Evolutionary conservation across 2,888 invertebrate species (phyloP), one percentile per base, ranked within the genome.

Genomic region (Sisyra terminalis): DNA sequence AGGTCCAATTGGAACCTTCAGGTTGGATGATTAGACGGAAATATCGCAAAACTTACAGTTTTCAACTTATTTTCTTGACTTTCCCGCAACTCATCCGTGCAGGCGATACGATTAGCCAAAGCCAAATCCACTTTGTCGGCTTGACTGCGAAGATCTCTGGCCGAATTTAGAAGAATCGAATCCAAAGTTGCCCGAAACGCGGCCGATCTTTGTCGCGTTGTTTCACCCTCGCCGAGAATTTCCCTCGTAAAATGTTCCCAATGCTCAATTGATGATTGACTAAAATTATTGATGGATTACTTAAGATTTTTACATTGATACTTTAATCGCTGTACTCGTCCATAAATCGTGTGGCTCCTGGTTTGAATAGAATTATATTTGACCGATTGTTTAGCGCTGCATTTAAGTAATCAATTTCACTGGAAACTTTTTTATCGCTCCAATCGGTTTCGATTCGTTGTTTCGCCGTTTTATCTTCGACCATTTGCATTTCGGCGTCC

Each of bases 211-310:
- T 82, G 79, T 42, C 84, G 70, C 34, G 80, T 81, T 32, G 74
- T 70, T 57, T 89, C 86, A 34, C 77, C 78, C 50, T 77, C 73
- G 29, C 78, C 73, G 32, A 92, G 66, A 38, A 78, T 79, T 58
- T 88, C 83, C 51, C 77, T 71, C 16, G 86, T 82, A 53, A 83
- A 84, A 55, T 76, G 78, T 49, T 87, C 85, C 84, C 90, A 92
- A 50, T 82, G 82, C 51, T 84, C 79, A 16, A 82, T 78, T 9
- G 85, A 77, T 0, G 88, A 84, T 65, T 89, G 89, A 17, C 79
- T 79, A 51, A 39, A 55, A 53, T 15, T 2, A 37, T 17, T n/a
- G 17, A 37, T n/a, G n/a, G n/a, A n/a, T n/a, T n/a, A n/a, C n/a
- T n/a, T n/a, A 36, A 36, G 3, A 11, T 16, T n/a, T 7, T 36